Percentiles rank a stretch among this genome's conserved stretches.
phyloP scores from a whole-genome alignment of 2,113 vertebrate genomes.

The Gambusia affinis region DNA sequence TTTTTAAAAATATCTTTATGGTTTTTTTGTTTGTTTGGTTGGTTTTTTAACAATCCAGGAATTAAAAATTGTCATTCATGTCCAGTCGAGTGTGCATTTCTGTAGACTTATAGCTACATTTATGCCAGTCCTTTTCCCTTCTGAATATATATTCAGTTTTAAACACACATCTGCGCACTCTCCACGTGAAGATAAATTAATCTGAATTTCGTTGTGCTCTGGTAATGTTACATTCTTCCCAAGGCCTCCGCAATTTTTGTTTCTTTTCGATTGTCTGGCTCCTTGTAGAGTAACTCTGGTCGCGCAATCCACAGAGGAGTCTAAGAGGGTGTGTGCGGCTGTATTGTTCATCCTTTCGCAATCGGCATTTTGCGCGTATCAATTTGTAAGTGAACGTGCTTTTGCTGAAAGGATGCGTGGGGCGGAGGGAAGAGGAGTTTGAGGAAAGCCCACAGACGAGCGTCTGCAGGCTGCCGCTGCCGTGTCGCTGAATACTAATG shows the following conservation, averaged over 20 bases:
- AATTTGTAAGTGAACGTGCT: not conserved
- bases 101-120: not conserved
- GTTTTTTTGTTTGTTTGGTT: not conserved
- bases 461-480: constrained; percentile 48
- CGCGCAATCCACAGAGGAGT: not conserved
- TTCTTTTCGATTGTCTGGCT: not conserved
- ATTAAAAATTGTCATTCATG: too few relatives aligned
- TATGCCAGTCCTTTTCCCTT: not conserved
- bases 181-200: not conserved
- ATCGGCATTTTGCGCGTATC: not conserved
- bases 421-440: constrained; percentile 1
- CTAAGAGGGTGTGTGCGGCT: not conserved
- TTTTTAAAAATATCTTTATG: not conserved
- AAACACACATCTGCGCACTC: not conserved
- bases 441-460: constrained; percentile 53
- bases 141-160: not conserved
- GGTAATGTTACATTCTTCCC: too few relatives aligned
- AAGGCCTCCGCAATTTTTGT: too few relatives aligned
- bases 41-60: too few relatives aligned
- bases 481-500: constrained; percentile 76
- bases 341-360: not conserved
- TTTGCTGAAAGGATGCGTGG: not conserved
- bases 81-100: not conserved
- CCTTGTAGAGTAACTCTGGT: not conserved
- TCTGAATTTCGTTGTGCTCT: not conserved